Percentiles rank a stretch among this genome's conserved stretches.
Conservation (phyloP, 1,140 invertebrate species). For the Drosophila tani region DNA sequence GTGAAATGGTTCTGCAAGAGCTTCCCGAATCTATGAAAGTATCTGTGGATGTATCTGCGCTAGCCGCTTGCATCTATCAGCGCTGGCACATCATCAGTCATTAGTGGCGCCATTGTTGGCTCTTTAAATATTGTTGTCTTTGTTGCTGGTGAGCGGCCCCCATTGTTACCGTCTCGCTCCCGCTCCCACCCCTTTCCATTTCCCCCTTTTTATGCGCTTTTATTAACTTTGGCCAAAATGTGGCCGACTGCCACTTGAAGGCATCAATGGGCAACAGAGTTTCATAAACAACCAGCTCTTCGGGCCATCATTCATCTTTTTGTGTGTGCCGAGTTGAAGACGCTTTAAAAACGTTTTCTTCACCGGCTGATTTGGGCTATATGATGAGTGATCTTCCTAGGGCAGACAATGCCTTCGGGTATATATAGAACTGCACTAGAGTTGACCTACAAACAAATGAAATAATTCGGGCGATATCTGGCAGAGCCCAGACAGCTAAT, state of each 20-base stretch:
- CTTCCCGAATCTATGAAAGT: conserved; percentile 17
- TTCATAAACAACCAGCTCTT: conserved; percentile 67
- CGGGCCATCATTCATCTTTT: conserved; percentile 75
- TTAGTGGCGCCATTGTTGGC: conserved; percentile 80
- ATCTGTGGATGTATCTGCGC: conserved; percentile 33
- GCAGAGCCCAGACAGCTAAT: conserved; percentile 14
- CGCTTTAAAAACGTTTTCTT: conserved; percentile 45
- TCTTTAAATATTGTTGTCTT: conserved; percentile 55
- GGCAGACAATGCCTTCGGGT: conserved; percentile 27
- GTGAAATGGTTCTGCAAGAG: conserved; percentile 20
- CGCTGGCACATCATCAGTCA: conserved; percentile 81
- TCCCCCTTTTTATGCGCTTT: conserved; percentile 68
- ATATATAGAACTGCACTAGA: conserved; percentile 54
- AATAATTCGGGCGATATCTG: conserved; percentile 3
- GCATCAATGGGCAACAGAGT: conserved; percentile 58
- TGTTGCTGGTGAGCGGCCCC: conserved; percentile 42
- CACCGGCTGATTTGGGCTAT: conserved; percentile 59
- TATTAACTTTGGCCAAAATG: conserved; percentile 80
- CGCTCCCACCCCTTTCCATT: not conserved
- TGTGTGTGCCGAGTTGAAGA: conserved; percentile 29
- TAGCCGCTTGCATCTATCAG: conserved; percentile 77
- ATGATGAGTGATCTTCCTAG: conserved; percentile 67
- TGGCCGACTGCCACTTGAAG: conserved; percentile 72
- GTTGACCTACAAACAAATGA: conserved; percentile 62
- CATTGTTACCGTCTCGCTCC: conserved; percentile 66